Evolutionary conservation across 2,888 invertebrate genomes (phyloP).

Genomic region (Hermaeophaga mercurialis): DNA sequence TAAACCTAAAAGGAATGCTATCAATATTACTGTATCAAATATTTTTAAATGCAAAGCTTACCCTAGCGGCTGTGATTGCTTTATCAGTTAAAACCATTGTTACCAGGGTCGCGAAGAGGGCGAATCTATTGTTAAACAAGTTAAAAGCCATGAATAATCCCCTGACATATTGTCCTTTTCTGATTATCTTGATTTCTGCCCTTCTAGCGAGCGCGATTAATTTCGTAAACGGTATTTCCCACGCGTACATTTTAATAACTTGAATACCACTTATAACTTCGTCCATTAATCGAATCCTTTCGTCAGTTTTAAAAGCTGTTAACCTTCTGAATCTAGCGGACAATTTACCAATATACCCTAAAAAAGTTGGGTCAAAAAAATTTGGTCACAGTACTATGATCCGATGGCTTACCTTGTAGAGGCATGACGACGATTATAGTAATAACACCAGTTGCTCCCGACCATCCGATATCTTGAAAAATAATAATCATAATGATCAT

Average conservation of each 20-base stretch:
- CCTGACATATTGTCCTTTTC: conserved; percentile 66
- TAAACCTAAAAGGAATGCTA: conserved; percentile 57
- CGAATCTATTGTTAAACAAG: conserved; percentile 82
- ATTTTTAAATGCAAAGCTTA: conserved; percentile 51
- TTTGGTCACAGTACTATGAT: too few relatives aligned
- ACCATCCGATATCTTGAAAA: conserved; percentile 73
- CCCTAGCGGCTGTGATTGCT: conserved; percentile 71
- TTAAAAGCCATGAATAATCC: conserved; percentile 66
- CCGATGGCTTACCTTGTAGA: conserved; percentile 68
- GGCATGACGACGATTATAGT: conserved; percentile 80
- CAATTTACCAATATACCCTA: conserved; percentile 65
- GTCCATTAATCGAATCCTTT: conserved; percentile 84
- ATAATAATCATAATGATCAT: conserved; percentile 76
- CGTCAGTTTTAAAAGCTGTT: conserved; percentile 80
- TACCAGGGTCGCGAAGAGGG: conserved; percentile 70
- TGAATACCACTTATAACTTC: conserved; percentile 86
- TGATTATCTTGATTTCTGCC: conserved; percentile 68
- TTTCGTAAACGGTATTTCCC: conserved; percentile 76
- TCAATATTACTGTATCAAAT: neutral
- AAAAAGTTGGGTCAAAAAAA: conserved; percentile 34
- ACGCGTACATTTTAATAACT: conserved; percentile 64
- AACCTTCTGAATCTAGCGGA: conserved; percentile 74
- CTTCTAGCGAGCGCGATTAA: conserved; percentile 73
- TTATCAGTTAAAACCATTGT: conserved; percentile 63
- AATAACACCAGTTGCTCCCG: conserved; percentile 76